A percentile compares a stretch with the other conserved stretches of the same genome.
Evolutionary conservation across 2,888 invertebrate species (phyloP).

Genomic region (Eilema depressum): DNA sequence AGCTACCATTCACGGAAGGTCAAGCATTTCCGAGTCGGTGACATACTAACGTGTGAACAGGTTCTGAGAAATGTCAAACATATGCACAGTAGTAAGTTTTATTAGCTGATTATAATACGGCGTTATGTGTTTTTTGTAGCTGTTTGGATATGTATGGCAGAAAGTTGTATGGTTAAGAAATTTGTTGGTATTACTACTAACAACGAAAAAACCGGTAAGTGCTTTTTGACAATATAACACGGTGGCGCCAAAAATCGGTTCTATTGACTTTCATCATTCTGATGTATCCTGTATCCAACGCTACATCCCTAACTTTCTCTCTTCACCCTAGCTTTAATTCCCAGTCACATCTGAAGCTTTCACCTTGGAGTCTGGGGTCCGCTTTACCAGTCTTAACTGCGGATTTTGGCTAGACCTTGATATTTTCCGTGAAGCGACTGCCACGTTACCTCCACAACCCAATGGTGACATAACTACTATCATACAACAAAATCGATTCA

Average conservation of each 20-base stretch:
- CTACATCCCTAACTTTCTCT: too few relatives aligned
- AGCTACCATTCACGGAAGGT: conserved; percentile 27
- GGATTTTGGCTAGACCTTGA: too few relatives aligned
- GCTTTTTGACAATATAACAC: not conserved
- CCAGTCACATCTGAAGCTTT: too few relatives aligned
- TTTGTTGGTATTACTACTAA: not conserved
- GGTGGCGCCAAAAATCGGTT: not conserved
- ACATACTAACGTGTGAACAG: conserved; percentile 43
- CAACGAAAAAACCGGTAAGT: not conserved
- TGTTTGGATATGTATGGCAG: conserved; percentile 20
- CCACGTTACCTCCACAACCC: too few relatives aligned
- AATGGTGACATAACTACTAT: too few relatives aligned
- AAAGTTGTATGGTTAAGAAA: conserved; percentile 7
- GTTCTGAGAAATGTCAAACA: conserved; percentile 39
- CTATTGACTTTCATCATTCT: not conserved
- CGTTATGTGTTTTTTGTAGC: conserved; percentile 47
- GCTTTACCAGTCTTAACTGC: too few relatives aligned
- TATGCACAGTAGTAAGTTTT: conserved; percentile 46
- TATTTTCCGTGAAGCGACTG: too few relatives aligned
- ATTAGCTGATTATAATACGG: conserved; percentile 48
- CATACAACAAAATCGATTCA: too few relatives aligned
- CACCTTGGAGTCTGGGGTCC: too few relatives aligned
- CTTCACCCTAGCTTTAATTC: too few relatives aligned
- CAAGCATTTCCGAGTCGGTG: conserved; percentile 36
- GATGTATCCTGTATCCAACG: too few relatives aligned